Base-by-base conservation (phyloP, 2,113 vertebrate species). In the Panthera tigris region DNA sequence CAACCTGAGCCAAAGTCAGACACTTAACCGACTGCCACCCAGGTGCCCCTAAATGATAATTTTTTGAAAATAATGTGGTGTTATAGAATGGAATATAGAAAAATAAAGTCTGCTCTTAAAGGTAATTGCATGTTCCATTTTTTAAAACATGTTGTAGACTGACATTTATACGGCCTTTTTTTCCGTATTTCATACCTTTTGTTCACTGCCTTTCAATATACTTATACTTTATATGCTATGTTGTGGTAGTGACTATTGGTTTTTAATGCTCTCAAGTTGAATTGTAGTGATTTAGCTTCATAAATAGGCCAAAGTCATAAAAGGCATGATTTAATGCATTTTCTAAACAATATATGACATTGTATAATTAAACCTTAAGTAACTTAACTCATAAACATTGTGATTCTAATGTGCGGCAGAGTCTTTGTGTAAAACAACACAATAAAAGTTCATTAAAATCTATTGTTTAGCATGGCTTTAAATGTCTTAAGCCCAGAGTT, bases 241-340 rank as follows among this genome's bases (percentile, higher is more conserved):
- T 55, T 90, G 41, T 92, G 73, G 45, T 73, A 74, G 45, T 78
- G 4, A 76, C 48, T 55, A 57, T 50, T 95, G 27, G 0, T 73
- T 96, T 96, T 95, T 85, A 84, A 96, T 96, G 31, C 36, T 98
- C 18, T 97, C 73, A 97, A 39, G 50, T 93, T 96, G 90, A 81
- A 68, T 91, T 87, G 33, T 83, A 66, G 92, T 84, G 39, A 94
- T 87, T 97, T 92, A 85, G 80, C 79, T 55, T 71, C 23, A 39
- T 89, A 97, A 95, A 73, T 95, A 97, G 57, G 8, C 39, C 31
- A 95, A 55, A 45, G 39, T 68, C 79, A 96, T 10, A 25, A 97
- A 97, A 96, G 4, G 48, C 0, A 1, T 63, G 14, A 93, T 89
- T 84, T 18, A 94, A 91, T 94, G 89, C 21, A 92, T 81, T 65